These are phyloP conservation scores for Serripes groenlandicus DNA, from an alignment of 2,888 invertebrate genomes.

Conservation along the genomic window DNA sequence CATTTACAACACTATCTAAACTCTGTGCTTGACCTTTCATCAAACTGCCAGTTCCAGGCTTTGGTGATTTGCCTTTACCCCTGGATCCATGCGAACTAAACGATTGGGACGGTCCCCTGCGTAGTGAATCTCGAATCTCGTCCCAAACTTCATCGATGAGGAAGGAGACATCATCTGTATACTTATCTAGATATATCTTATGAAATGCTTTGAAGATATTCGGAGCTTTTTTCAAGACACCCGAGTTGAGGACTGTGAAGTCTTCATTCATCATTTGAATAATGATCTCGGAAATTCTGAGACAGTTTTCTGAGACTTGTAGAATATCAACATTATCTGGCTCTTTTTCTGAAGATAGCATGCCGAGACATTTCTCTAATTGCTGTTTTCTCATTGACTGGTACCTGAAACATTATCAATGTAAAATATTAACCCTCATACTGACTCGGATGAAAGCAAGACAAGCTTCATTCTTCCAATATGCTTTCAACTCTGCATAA, in stretches of 20 bases:
- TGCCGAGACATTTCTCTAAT: conserved; percentile 76
- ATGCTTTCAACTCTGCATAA: too few species aligned
- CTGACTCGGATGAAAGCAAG: too few species aligned
- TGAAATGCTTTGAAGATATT: conserved; percentile 80
- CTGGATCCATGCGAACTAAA: conserved; percentile 67
- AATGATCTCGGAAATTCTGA: conserved; percentile 75
- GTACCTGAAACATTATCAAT: too few species aligned
- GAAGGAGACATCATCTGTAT: conserved; percentile 82
- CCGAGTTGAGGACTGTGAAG: conserved; percentile 81
- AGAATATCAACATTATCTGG: conserved; percentile 74
- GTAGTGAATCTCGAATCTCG: conserved; percentile 73
- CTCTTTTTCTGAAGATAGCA: conserved; percentile 73
- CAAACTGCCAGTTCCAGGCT: conserved; percentile 34
- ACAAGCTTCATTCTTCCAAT: too few species aligned
- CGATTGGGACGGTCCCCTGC: conserved; percentile 67
- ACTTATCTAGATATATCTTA: conserved; percentile 83
- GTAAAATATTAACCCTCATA: too few species aligned
- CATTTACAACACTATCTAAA: conserved; percentile 49
- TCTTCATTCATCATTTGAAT: conserved; percentile 84
- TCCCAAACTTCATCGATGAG: conserved; percentile 82
- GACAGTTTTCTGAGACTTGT: conserved; percentile 77
- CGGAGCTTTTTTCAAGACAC: conserved; percentile 80
- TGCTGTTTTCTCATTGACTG: conserved; percentile 79
- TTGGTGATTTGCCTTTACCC: conserved; percentile 43
- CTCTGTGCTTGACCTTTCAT: conserved; percentile 51